These are phyloP conservation scores for Gallinago undulata DNA, from an alignment of 2,113 vertebrate genomes.

Conservation along the genomic window DNA sequence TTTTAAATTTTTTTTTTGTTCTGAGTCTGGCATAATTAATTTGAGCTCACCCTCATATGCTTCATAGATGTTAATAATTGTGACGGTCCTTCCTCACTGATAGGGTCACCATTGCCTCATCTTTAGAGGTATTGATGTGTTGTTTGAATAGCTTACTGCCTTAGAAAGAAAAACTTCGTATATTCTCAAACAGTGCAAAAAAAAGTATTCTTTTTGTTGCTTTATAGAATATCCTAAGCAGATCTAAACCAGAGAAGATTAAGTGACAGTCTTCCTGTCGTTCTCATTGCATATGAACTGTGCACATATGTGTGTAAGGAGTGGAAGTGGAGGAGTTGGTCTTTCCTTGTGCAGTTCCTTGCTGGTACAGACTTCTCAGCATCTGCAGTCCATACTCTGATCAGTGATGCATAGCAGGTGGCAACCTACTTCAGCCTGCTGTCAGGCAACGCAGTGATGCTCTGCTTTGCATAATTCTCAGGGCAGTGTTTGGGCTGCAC, in stretches of 20 bases:
- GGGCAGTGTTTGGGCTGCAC: neutral
- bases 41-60: rapidly evolving
- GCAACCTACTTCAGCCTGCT: neutral
- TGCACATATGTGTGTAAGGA: rapidly evolving
- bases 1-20: neutral
- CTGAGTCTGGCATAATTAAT: neutral
- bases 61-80: neutral
- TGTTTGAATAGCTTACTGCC: neutral
- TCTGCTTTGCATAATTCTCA: neutral
- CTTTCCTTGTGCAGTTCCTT: neutral
- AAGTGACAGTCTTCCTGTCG: neutral
- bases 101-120: neutral
- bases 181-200: neutral
- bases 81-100: neutral
- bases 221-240: neutral
- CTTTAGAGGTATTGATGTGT: neutral
- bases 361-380: neutral
- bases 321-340: neutral
- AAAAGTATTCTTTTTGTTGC: neutral
- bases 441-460: rapidly evolving
- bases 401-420: neutral
- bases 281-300: neutral
- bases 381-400: neutral
- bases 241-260: neutral
- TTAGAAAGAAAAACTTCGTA: neutral